phyloP scores from a whole-genome alignment of 2,888 invertebrate genomes.

The Dichetophora obliterata region DNA sequence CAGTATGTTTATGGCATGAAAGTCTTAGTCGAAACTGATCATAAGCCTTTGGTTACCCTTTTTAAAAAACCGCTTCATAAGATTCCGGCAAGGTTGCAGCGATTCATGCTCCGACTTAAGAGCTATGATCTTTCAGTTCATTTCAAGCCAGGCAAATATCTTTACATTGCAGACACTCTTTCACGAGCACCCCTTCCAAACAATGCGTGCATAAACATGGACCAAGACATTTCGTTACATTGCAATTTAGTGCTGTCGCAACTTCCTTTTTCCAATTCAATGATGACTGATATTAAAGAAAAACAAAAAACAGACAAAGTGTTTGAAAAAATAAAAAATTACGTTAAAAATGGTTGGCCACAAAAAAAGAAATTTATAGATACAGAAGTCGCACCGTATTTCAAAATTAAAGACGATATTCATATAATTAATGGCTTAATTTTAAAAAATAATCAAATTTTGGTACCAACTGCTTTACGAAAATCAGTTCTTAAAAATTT shows the following conservation, averaged over 20 bases:
- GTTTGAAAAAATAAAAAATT: not conserved
- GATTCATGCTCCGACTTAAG: slow-evolving; percentile 15
- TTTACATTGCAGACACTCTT: no score
- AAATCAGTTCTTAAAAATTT: no score
- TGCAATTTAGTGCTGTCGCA: not conserved
- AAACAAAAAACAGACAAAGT: slow-evolving; percentile 1
- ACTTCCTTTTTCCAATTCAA: slow-evolving; percentile 1
- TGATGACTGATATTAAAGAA: not conserved
- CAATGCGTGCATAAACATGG: no score
- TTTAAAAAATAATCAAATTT: no score
- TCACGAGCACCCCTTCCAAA: slow-evolving; percentile 8
- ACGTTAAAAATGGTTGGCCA: slow-evolving; percentile 23
- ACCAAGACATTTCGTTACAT: not conserved
- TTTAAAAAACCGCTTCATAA: slow-evolving; percentile 28
- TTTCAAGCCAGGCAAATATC: no score
- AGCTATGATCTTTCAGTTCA: no score
- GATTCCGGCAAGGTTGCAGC: slow-evolving; percentile 21
- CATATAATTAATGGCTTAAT: no score
- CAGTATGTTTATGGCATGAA: slow-evolving; percentile 34
- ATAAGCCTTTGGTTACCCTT: slow-evolving; percentile 36
- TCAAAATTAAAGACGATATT: slow-evolving; percentile 38
- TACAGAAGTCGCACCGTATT: slow-evolving; percentile 29
- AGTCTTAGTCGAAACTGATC: slow-evolving; percentile 37
- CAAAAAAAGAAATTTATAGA: slow-evolving; percentile 20
- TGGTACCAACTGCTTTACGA: no score